Evolutionary conservation across 1,140 invertebrate genomes (phyloP), one percentile per base, ranked within the genome.

Genomic region (Aphaenogaster floridana): DNA sequence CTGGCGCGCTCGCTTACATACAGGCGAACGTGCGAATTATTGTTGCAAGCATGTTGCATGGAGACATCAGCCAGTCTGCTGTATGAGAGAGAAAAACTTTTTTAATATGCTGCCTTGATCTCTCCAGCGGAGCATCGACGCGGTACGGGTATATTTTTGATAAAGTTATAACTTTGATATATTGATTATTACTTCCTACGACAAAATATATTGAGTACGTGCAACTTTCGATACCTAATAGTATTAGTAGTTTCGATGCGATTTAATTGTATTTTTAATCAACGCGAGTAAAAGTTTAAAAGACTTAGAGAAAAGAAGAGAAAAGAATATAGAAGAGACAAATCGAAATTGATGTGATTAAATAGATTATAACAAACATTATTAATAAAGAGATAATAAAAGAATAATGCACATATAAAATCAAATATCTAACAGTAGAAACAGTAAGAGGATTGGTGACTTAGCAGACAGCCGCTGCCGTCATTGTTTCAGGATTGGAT

Each of bases 401-500:
- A 79, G 48, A 21, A 52, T 52, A 64, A 68, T 79, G 13, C 39
- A 13, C n/a, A 61, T 59, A 52, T 59, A 52, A 45, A 63, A 76
- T 3, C 8, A 61, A 59, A 13, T 57, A 28, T 42, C 13, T 36
- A 42, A 8, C 28, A 11, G 28, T 36, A 59, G 28, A 52, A 39
- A 34, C 48, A 21, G 50, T 52, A 84, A 83, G 69, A 71, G 81
- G 72, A 74, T 88, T 39, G 61, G 36, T 74, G 72, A 88, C 81
- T 88, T 88, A 88, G 72, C 85, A 61, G 42, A 61, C 80, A 84
- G 52, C 66, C 74, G 15, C 11, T 28, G 28, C 34, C 48, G 63
- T 66, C 83, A 86, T 57, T 59, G 74, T 57, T 86, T 66, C 64
- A 52, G 66, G 78, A 71, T 81, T 71, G 86, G 36, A 71, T 83